phyloP scores from a whole-genome alignment of 2,888 invertebrate genomes.

The Phaonia tiefii region DNA sequence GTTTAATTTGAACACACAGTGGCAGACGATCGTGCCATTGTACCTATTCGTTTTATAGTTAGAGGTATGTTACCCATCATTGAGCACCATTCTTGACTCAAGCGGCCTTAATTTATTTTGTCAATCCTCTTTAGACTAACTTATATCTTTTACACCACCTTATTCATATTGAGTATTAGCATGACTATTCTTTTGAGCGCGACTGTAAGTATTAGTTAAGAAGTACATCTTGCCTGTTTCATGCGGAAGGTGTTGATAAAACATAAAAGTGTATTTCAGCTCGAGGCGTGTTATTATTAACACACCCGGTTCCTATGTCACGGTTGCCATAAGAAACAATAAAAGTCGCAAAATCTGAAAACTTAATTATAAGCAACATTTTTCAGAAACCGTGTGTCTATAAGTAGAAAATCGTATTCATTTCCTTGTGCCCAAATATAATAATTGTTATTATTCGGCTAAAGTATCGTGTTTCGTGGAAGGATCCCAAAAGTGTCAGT shows the following conservation, averaged over 20 bases:
- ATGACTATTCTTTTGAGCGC: background rate
- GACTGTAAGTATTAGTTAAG: background rate
- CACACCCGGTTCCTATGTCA: conserved; percentile 43
- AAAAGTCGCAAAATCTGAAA: conserved; percentile 9
- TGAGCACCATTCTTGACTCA: no score
- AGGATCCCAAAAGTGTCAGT: background rate
- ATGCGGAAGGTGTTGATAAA: conserved; percentile 33
- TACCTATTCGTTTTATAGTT: no score
- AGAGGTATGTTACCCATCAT: no score
- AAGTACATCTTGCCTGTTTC: conserved; percentile 32
- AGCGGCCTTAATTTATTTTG: no score
- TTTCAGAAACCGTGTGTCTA: conserved; percentile 18
- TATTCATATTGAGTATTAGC: no score
- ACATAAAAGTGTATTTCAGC: conserved; percentile 44
- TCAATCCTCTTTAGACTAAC: no score
- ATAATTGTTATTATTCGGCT: background rate
- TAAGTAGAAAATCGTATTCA: conserved; percentile 8
- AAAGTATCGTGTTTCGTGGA: background rate
- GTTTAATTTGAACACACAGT: no score
- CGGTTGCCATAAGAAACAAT: conserved; percentile 23
- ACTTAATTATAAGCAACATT: conserved; percentile 52
- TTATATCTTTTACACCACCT: no score
- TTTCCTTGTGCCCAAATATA: background rate
- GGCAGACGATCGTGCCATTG: no score
- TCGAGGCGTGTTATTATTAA: conserved; percentile 57